Base-by-base conservation (phyloP, 2,113 vertebrate genomes). In the Takifugu bimaculatus region DNA sequence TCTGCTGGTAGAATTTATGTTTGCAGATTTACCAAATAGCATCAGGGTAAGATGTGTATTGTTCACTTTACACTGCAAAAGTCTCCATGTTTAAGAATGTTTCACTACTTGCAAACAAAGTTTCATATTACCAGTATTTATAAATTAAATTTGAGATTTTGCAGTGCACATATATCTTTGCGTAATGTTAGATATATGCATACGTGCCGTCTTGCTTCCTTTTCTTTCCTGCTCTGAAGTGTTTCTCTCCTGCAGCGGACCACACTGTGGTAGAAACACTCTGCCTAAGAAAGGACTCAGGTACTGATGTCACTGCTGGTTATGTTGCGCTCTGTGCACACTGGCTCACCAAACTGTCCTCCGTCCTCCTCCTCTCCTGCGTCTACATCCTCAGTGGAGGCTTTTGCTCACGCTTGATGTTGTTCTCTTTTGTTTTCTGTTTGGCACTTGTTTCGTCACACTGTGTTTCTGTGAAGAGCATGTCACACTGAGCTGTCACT, bases 251-350 rank as follows among this genome's bases (percentile, higher is more conserved):
- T 91, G 87, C 95, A 98, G 96, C 77, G 95, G 95, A 85, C 90
- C 91, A 79, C 93, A 95, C 81, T 94, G 95, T 93, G 93, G 96
- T 93, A 96, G 96, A 93, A 98, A 96, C 92, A 98, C 95, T 91
- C 94, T 98, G 91, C 95, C 96, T 92, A 98, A 95, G 89, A 97
- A 95, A 87, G 95, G 96, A 93, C 91, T 97, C 94, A 97, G 95
- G 96, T 97, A 96, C 93, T 86, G 87, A 91, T 77, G 26, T 57
- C 64, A 58, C 65, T 52, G 35, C 35, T 39, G 35, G 13, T 14
- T 32, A 63, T 26, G 4, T 64, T 65, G 79, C 66, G 77, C 80
- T 83, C 56, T 26, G 60, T 52, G 62, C 69, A 54, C 65, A 32
- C 55, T 15, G 45, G 45, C 66, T 81, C 53, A 72, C 54, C 65